Evolutionary conservation across 1,140 invertebrate species (phyloP), one percentile per base, ranked within the genome.

Genomic region (Orussus abietinus): DNA sequence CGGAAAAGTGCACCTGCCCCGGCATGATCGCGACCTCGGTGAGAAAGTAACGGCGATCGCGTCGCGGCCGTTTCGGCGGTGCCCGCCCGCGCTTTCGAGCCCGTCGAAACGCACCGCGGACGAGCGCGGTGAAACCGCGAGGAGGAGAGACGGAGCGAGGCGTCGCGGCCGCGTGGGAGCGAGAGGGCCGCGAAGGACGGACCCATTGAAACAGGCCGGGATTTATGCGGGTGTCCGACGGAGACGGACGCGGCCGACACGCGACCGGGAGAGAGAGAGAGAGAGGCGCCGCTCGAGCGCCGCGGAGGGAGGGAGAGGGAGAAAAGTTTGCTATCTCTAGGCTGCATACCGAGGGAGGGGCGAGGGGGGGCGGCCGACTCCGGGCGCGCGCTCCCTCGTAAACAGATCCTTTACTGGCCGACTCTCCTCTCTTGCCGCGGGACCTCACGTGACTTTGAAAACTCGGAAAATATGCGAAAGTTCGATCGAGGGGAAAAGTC

Each of bases 161-260:
- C 32, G 6, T 41, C n/a, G 30, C 21, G 28, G 1, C 1, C 17
- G 13, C n/a, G 9, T n/a, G 18, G 19, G 12, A 19, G 37, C 15
- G 20, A 38, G 29, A n/a, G 21, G 29, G 17, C 20, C 21, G n/a
- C 29, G 47, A 53, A 50, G 50, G 52, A 55, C 49, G 49, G 47
- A 37, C 30, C 36, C 47, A 50, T 48, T 47, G 53, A 49, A 49
- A 55, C 22, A 12, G 30, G 34, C 37, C 38, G 28, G 29, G 42
- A 52, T 57, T 55, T 48, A 45, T 45, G 19, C 34, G n/a, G 20
- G 12, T 11, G 21, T 13, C 19, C 1, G 21, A 49, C 22, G 34
- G 26, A 39, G 34, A 42, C 28, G 21, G 19, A 45, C 13, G n/a
- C 12, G 26, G 17, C 31, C 38, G 42, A 38, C 37, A 49, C 47